Evolutionary conservation across 2,797 vertebrate genomes (phyloP).

Genomic region (Sparus aurata): DNA sequence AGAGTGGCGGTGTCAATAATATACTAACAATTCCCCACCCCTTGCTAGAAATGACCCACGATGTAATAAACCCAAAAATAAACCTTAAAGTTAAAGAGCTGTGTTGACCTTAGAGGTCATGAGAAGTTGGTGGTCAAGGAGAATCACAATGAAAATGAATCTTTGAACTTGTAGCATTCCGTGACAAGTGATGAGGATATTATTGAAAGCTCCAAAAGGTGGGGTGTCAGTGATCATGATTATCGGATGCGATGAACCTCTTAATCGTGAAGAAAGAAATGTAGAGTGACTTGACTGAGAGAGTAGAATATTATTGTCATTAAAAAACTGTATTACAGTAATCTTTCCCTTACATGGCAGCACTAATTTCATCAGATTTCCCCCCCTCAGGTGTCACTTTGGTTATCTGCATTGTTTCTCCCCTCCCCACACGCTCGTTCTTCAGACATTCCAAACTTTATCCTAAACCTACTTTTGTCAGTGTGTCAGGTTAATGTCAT

Average conservation of each 20-base stretch:
- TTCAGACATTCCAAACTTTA: slow-evolving; percentile 18
- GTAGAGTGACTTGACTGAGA: neutral
- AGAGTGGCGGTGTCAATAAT: neutral
- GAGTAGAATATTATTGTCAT: neutral
- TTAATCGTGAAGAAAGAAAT: neutral
- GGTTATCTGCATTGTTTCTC: too few relatives aligned
- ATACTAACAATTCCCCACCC: neutral
- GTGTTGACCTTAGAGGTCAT: neutral
- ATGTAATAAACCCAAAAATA: neutral
- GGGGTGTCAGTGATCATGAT: neutral
- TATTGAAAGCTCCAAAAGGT: neutral
- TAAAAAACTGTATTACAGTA: neutral
- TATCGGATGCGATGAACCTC: neutral
- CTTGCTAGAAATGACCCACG: neutral
- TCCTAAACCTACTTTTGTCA: slow-evolving; percentile 9
- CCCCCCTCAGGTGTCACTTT: neutral
- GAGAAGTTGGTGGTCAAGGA: neutral
- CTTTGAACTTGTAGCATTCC: neutral
- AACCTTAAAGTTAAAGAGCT: neutral
- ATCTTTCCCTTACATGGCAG: neutral
- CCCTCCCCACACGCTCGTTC: neutral
- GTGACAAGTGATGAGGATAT: neutral
- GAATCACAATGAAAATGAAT: neutral
- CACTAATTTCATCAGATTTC: neutral
- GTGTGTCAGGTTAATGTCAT: neutral